A percentile compares a stretch with the other conserved stretches of the same genome.
phyloP scores from a whole-genome alignment of 2,888 invertebrate genomes.

The Geotrupes spiniger region DNA sequence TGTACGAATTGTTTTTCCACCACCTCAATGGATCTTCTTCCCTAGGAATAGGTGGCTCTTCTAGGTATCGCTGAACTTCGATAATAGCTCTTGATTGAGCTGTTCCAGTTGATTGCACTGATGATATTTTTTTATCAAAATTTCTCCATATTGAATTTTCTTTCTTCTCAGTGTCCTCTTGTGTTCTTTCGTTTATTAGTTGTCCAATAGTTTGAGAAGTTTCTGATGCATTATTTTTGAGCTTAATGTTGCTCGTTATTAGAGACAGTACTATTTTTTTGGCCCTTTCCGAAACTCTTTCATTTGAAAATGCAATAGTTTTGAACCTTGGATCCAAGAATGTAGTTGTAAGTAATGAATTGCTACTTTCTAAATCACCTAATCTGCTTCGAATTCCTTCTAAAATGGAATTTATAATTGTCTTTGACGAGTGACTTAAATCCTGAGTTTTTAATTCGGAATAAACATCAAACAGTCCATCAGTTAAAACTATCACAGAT shows the following conservation, averaged over 20 bases:
- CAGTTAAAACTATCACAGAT: no score
- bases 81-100: conserved; percentile 6
- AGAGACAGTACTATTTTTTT: neutral
- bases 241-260: no score
- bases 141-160: conserved; percentile 2
- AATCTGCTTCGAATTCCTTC: no score
- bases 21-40: conserved; percentile 15
- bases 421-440: no score
- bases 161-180: neutral
- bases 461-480: no score
- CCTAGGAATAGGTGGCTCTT: conserved; percentile 14
- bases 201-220: no score
- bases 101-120: neutral
- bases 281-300: neutral
- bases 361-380: no score
- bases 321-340: conserved; percentile 6
- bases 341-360: no score
- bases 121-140: conserved; percentile 7
- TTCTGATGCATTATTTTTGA: no score
- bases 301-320: conserved; percentile 4
- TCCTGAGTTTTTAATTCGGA: no score
- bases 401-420: no score
- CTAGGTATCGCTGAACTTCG: conserved; percentile 16
- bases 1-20: conserved; percentile 30
- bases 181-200: no score